Evolutionary conservation across 1,140 invertebrate species (phyloP).

Genomic region (Zaprionus vittiger): DNA sequence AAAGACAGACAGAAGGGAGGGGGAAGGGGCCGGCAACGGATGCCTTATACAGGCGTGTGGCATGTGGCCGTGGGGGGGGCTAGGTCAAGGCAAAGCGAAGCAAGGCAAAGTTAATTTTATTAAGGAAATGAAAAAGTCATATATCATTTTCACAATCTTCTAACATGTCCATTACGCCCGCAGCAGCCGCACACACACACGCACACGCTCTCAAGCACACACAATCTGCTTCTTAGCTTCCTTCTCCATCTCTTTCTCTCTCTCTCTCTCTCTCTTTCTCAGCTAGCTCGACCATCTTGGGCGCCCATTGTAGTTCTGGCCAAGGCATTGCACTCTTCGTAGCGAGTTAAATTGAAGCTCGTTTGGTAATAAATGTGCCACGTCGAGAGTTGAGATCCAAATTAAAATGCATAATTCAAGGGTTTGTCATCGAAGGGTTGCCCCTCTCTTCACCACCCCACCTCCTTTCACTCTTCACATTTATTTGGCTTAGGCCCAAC

Average conservation of each 20-base stretch:
- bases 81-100: constrained; percentile 22
- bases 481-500: constrained; percentile 40
- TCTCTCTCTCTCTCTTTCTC: neutral
- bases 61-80: neutral
- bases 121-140: constrained; percentile 83
- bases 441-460: neutral
- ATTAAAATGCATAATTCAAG: constrained; percentile 82
- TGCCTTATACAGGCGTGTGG: neutral
- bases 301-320: constrained; percentile 37
- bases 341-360: constrained; percentile 73
- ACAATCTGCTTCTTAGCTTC: neutral
- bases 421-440: constrained; percentile 32
- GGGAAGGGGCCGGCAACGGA: neutral
- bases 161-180: constrained; percentile 75
- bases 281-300: constrained; percentile 42
- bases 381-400: constrained; percentile 45
- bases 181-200: constrained; percentile 19
- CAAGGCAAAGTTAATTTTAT: constrained; percentile 78
- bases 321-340: constrained; percentile 30
- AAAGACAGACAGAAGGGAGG: constrained; percentile 44
- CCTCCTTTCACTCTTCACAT: neutral
- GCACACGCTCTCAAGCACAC: constrained; percentile 12
- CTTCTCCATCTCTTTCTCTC: neutral
- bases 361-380: constrained; percentile 76
- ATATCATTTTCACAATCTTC: constrained; percentile 80